These are phyloP conservation scores for Nicator chloris DNA, from an alignment of 2,113 vertebrate species.

Conservation along the genomic window DNA sequence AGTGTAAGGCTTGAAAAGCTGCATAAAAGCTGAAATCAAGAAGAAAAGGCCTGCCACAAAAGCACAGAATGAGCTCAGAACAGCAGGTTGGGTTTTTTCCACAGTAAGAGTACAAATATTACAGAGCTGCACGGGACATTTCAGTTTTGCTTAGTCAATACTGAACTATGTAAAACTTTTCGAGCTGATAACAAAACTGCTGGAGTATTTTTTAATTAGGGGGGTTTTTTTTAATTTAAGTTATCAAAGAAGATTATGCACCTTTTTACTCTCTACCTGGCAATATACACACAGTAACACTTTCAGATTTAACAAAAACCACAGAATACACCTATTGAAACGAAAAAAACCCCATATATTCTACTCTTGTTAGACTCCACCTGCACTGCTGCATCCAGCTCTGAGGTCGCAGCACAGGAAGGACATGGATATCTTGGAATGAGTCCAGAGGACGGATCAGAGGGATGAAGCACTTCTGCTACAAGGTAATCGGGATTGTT, in stretches of 20 bases:
- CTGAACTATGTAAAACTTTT: not conserved
- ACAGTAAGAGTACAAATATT: not conserved
- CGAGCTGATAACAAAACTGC: not conserved
- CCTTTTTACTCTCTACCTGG: not conserved
- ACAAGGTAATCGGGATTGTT: not conserved
- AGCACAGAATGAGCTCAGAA: not conserved
- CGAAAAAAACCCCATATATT: not conserved
- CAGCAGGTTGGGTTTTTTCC: not conserved
- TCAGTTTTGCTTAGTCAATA: not conserved
- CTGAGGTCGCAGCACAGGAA: not conserved
- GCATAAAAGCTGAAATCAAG: not conserved
- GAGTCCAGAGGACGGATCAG: not conserved
- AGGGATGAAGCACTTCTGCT: not conserved
- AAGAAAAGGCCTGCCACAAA: not conserved
- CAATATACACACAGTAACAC: not conserved
- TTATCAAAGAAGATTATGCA: not conserved
- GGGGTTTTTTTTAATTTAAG: not conserved
- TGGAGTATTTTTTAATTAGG: not conserved
- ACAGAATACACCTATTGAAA: not conserved
- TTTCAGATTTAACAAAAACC: not conserved
- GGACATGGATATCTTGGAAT: rapidly evolving
- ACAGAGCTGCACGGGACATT: not conserved
- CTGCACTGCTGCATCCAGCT: not conserved
- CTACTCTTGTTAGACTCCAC: not conserved
- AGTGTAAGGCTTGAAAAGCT: not conserved